These are phyloP conservation scores for Plemyria rubiginata DNA, from an alignment of 2,888 invertebrate species.

Conservation along the genomic window DNA sequence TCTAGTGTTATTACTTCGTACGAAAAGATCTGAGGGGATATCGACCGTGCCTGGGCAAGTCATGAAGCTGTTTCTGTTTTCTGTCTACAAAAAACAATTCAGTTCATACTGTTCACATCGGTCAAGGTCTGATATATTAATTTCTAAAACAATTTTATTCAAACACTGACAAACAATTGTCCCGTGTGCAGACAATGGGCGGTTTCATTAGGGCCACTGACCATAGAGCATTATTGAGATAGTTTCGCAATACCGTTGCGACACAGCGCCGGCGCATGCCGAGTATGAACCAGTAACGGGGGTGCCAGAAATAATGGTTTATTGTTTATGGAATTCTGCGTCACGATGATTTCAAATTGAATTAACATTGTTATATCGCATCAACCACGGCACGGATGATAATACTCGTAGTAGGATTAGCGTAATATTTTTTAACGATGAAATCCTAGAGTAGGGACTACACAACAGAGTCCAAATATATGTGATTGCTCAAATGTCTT, in stretches of 20 bases:
- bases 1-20: too few relatives aligned
- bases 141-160: constrained; percentile 30
- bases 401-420: neutral
- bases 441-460: neutral
- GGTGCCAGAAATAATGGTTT: constrained; percentile 27
- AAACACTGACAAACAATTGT: constrained; percentile 27
- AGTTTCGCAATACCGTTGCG: constrained; percentile 61
- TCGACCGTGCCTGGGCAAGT: too few relatives aligned
- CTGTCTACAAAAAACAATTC: constrained; percentile 8
- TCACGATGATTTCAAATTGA: constrained; percentile 17
- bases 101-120: constrained; percentile 13
- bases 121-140: constrained; percentile 32
- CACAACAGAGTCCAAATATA: neutral
- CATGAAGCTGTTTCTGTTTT: too few relatives aligned
- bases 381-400: constrained; percentile 1
- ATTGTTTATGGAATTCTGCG: constrained; percentile 19
- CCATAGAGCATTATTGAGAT: constrained; percentile 59
- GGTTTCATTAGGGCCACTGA: constrained; percentile 59
- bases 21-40: too few relatives aligned
- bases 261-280: constrained; percentile 50
- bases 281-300: constrained; percentile 42
- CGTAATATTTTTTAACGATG: neutral
- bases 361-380: constrained; percentile 2
- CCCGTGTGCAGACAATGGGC: constrained; percentile 52
- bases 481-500: neutral